Percentiles rank a stretch among this genome's conserved stretches.
These are phyloP conservation scores for Tribolium madens DNA, from an alignment of 1,140 invertebrate genomes.

Conservation along the genomic window DNA sequence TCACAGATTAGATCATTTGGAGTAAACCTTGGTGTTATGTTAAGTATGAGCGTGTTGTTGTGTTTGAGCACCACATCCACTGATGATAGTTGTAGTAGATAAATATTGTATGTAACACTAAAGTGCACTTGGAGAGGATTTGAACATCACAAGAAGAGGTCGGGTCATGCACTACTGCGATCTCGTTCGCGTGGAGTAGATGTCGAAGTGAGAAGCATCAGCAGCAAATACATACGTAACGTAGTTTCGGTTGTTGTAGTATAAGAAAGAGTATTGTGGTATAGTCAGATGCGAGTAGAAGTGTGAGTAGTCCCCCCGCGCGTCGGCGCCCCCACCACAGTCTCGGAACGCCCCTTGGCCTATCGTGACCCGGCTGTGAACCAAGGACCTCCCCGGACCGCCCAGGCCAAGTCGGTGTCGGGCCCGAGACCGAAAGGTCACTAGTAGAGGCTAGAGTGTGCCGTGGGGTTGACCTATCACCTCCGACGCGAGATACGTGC, in stretches of 20 bases:
- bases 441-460: constrained; percentile 66
- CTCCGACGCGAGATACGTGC: constrained; percentile 63
- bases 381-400: constrained; percentile 64
- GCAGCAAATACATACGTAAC: background rate
- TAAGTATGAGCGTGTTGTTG: background rate
- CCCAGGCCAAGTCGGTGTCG: constrained; percentile 66
- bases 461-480: constrained; percentile 66
- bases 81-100: constrained; percentile 3
- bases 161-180: constrained; percentile 39
- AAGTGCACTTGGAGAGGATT: constrained; percentile 18
- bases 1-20: too few relatives aligned
- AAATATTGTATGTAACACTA: constrained; percentile 29
- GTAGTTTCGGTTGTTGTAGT: background rate
- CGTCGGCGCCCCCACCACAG: constrained; percentile 49
- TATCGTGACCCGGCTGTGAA: constrained; percentile 65
- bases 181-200: constrained; percentile 12
- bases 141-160: constrained; percentile 14
- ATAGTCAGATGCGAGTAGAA: constrained; percentile 8
- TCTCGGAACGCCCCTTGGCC: constrained; percentile 63
- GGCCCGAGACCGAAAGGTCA: constrained; percentile 65
- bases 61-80: constrained; percentile 4
- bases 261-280: background rate
- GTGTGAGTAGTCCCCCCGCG: background rate
- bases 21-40: too few relatives aligned
- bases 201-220: background rate